These are phyloP conservation scores for Synanceia verrucosa DNA, from an alignment of 2,797 vertebrate species.

Conservation along the genomic window DNA sequence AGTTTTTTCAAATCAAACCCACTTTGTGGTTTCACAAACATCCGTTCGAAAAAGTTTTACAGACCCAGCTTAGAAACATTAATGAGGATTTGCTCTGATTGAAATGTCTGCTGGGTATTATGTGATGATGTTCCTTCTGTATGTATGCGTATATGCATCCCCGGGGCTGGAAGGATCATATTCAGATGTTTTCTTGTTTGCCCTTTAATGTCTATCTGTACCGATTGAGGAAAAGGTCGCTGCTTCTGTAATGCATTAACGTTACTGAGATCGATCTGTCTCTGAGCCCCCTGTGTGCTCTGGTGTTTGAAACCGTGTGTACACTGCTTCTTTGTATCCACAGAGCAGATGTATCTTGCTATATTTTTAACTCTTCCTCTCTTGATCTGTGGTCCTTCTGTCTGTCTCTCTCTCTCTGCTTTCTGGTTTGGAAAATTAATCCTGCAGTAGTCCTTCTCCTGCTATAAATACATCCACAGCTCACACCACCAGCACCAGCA, in stretches of 20 bases:
- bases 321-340: conserved; percentile 13
- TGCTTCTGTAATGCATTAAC: conserved; percentile 67
- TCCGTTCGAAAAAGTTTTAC: neutral
- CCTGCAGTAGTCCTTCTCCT: conserved; percentile 52
- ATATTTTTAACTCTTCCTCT: conserved; percentile 47
- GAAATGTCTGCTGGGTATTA: conserved; percentile 2
- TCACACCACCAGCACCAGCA: no score
- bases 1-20: neutral
- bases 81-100: neutral
- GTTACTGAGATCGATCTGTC: conserved; percentile 63
- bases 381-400: conserved; percentile 39
- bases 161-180: conserved; percentile 3
- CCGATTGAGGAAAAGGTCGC: conserved; percentile 78
- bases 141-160: conserved; percentile 1
- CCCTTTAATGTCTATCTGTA: conserved; percentile 66
- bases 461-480: conserved; percentile 65
- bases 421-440: conserved; percentile 44
- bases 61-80: neutral
- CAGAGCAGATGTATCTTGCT: conserved; percentile 31
- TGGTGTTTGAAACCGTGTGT: neutral
- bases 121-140: neutral
- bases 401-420: conserved; percentile 20
- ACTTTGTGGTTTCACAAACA: neutral
- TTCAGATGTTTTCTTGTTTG: conserved; percentile 36
- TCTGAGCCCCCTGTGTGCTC: neutral